Conservation (phyloP, 2,797 vertebrate genomes). For the Spatula versicolor region DNA sequence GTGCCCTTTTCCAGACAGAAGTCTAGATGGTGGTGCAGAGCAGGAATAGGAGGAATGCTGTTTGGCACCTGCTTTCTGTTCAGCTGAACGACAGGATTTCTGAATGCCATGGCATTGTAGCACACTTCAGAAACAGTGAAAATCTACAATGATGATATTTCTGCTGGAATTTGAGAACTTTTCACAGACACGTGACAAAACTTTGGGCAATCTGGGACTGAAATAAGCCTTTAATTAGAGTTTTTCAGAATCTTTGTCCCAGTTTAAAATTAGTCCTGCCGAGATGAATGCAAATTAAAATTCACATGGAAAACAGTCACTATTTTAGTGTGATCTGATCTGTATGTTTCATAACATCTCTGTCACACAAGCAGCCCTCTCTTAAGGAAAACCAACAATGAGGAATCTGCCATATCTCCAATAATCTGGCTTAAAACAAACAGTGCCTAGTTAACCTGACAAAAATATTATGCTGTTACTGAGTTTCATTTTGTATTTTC, state of each 20-base stretch:
- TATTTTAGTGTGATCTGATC: not conserved
- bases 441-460: not conserved
- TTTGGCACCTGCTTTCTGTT: not conserved
- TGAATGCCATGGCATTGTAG: accelerated
- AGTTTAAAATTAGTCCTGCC: not conserved
- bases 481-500: not conserved
- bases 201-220: not conserved
- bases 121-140: not conserved
- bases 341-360: not conserved
- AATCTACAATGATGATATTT: not conserved
- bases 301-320: not conserved
- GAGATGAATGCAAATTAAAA: not conserved
- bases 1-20: not conserved
- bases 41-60: not conserved
- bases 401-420: not conserved
- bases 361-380: not conserved
- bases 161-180: not conserved
- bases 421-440: not conserved
- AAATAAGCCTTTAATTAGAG: not conserved
- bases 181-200: not conserved
- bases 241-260: not conserved
- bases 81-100: not conserved
- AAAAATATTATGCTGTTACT: not conserved
- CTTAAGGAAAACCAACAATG: not conserved
- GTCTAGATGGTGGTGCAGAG: not conserved